Evolutionary conservation across 1,140 invertebrate species (phyloP).

Genomic region (Heliconius congener): DNA sequence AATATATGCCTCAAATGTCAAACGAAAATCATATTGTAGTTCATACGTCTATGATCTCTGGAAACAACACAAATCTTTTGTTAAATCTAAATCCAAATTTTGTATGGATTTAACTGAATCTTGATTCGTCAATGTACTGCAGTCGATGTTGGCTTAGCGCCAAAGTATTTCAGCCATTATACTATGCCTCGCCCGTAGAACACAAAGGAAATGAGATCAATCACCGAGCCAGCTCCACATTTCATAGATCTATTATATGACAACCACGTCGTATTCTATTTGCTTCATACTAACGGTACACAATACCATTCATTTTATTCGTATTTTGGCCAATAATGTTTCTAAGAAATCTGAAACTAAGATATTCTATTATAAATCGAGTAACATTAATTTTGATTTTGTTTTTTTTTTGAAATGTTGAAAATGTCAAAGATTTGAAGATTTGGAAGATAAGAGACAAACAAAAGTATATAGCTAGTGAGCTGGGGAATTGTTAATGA

Average conservation of each 20-base stretch:
- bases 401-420: not conserved
- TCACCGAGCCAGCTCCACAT: constrained; percentile 45
- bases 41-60: not conserved
- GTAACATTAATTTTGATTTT: not conserved
- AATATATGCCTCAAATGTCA: not conserved
- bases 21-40: not conserved
- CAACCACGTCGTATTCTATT: constrained; percentile 13
- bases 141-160: constrained; percentile 53
- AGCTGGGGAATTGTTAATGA: no score
- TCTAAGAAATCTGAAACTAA: not conserved
- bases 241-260: constrained; percentile 35
- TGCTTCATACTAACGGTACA: constrained; percentile 7
- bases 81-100: constrained; percentile 22
- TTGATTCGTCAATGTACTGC: constrained; percentile 48
- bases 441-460: no score
- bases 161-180: constrained; percentile 67
- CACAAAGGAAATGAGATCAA: constrained; percentile 69
- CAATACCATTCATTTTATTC: not conserved
- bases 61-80: not conserved
- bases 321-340: not conserved
- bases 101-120: constrained; percentile 18
- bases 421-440: no score
- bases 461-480: no score
- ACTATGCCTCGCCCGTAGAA: constrained; percentile 53
- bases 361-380: not conserved